These are phyloP conservation scores for Peromyscus aztecus DNA, from an alignment of 2,797 vertebrate genomes.

Conservation along the genomic window DNA sequence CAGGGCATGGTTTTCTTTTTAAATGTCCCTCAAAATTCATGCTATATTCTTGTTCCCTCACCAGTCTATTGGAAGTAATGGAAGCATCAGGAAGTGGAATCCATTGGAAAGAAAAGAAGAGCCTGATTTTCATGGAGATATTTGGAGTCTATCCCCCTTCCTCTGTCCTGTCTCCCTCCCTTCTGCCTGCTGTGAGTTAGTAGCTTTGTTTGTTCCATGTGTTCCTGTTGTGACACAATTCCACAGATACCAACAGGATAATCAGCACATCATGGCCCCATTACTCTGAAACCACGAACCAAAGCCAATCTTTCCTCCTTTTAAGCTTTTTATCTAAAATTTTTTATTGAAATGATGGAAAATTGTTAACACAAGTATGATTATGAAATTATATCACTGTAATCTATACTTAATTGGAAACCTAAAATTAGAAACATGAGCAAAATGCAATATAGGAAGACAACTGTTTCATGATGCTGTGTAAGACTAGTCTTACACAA, in stretches of 20 bases:
- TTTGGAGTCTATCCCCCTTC: too few species aligned
- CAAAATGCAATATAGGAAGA: background rate
- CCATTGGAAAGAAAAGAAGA: background rate
- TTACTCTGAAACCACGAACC: background rate
- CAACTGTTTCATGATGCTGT: rapidly evolving
- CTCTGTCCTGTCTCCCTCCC: too few species aligned
- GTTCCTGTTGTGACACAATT: background rate
- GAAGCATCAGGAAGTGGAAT: background rate
- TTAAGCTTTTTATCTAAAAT: background rate
- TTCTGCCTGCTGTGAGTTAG: background rate
- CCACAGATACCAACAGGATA: background rate
- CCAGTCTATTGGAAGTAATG: background rate
- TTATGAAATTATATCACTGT: background rate
- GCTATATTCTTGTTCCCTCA: background rate
- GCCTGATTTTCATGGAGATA: background rate
- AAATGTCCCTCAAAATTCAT: background rate
- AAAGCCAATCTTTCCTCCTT: background rate
- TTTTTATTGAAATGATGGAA: background rate
- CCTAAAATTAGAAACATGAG: background rate
- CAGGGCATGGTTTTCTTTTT: background rate
- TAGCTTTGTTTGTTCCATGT: background rate
- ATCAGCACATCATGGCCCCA: background rate
- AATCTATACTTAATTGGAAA: background rate
- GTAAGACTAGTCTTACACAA: background rate
- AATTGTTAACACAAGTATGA: background rate